These are phyloP conservation scores for Protonibea diacanthus DNA, from an alignment of 2,797 vertebrate genomes.

Conservation along the genomic window DNA sequence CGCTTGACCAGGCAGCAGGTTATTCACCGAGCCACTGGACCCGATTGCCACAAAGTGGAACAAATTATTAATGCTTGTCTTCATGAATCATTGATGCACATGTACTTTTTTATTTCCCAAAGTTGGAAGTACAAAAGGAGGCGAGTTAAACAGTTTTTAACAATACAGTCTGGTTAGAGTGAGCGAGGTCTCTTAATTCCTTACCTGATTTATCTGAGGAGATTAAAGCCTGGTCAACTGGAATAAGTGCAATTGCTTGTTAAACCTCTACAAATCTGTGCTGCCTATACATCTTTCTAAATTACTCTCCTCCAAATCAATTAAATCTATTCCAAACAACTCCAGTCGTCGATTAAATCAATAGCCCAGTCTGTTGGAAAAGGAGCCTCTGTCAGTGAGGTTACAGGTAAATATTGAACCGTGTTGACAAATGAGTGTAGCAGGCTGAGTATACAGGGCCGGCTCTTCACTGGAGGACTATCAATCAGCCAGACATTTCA, in stretches of 20 bases:
- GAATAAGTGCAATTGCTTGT: constrained; percentile 70
- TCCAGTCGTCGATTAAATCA: constrained; percentile 66
- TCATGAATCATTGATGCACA: constrained; percentile 71
- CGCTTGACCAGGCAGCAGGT: constrained; percentile 42
- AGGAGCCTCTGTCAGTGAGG: constrained; percentile 49
- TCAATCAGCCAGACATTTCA: constrained; percentile 75
- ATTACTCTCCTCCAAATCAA: constrained; percentile 63
- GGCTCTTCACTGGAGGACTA: constrained; percentile 59
- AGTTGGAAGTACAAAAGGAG: constrained; percentile 30
- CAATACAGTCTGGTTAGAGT: constrained; percentile 17
- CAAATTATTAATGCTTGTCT: constrained; percentile 67
- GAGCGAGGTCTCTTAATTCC: constrained; percentile 45
- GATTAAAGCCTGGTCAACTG: constrained; percentile 65
- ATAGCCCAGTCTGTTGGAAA: constrained; percentile 62
- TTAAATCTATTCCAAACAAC: constrained; percentile 75
- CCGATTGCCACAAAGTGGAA: constrained; percentile 54
- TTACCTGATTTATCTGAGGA: constrained; percentile 63
- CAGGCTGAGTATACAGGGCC: constrained; percentile 38
- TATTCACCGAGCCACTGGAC: constrained; percentile 42
- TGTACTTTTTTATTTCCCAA: constrained; percentile 57
- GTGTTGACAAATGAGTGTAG: constrained; percentile 69
- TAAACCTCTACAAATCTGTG: constrained; percentile 68
- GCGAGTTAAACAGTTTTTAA: constrained; percentile 20
- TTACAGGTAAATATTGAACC: constrained; percentile 74
- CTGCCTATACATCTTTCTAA: constrained; percentile 34